Conservation (phyloP, 37 sponge, comb jelly and placozoan species). For the Crambe crambe region DNA sequence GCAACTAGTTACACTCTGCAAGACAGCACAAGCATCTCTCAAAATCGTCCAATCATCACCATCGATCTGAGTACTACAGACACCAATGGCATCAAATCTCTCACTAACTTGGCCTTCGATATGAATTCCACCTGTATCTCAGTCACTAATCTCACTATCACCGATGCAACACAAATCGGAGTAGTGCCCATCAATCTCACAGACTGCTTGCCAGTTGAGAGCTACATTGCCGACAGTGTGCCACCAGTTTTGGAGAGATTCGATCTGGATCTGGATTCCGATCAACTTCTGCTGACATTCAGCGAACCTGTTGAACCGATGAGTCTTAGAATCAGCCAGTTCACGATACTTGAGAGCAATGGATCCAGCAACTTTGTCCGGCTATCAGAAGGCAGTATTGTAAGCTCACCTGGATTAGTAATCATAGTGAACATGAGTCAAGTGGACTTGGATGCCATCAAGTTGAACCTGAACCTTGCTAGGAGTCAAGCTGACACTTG, state of each 20-base stretch:
- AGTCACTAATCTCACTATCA: slow-evolving; percentile 1
- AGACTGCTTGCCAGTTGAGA: slow-evolving; percentile 1
- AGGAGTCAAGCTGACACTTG: slow-evolving; percentile 36
- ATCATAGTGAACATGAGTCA: slow-evolving; percentile 38
- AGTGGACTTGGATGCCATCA: slow-evolving; percentile 62
- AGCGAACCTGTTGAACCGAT: slow-evolving; percentile 72
- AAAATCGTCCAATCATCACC: slow-evolving; percentile 34
- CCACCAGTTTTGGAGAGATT: slow-evolving; percentile 63
- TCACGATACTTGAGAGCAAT: slow-evolving; percentile 42
- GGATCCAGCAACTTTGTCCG: slow-evolving; percentile 47
- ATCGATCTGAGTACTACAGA: slow-evolving; percentile 61
- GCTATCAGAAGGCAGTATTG: slow-evolving; percentile 16
- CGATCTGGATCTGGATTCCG: slow-evolving; percentile 54
- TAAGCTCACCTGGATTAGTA: slow-evolving; percentile 38
- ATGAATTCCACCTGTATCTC: slow-evolving; percentile 42
- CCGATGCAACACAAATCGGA: slow-evolving; percentile 37
- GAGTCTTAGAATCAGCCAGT: slow-evolving; percentile 47
- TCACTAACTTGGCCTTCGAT: slow-evolving; percentile 52
- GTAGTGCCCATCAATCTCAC: not conserved
- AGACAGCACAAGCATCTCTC: slow-evolving; percentile 15
- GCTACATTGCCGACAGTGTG: slow-evolving; percentile 31
- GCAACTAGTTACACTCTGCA: slow-evolving; percentile 37
- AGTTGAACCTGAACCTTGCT: slow-evolving; percentile 51
- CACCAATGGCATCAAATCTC: slow-evolving; percentile 59
- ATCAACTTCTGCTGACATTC: slow-evolving; percentile 69